Conservation (phyloP, 2,888 invertebrate genomes). For the Oxytorus armatus region DNA sequence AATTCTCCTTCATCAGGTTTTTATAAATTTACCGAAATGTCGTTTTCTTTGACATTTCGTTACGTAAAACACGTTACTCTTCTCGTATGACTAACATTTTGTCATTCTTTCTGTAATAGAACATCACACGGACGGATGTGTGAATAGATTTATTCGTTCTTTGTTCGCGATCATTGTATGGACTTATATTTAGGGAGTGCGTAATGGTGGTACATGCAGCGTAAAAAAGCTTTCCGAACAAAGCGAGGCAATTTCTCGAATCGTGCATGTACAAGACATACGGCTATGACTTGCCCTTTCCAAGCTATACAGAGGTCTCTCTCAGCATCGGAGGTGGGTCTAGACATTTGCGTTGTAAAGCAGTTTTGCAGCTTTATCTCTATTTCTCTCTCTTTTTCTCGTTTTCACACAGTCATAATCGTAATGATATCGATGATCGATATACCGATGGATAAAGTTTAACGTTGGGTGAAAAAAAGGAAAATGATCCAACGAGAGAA, state of each 20-base stretch:
- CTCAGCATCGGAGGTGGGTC: conserved; percentile 10
- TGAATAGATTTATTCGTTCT: not conserved
- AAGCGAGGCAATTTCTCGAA: conserved; percentile 54
- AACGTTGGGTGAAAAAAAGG: conserved; percentile 13
- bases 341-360: conserved; percentile 54
- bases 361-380: conserved; percentile 43
- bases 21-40: no score
- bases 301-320: conserved; percentile 4
- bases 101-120: not conserved
- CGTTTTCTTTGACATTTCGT: no score
- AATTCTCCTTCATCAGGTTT: no score
- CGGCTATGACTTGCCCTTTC: not conserved
- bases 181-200: conserved; percentile 32
- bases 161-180: conserved; percentile 1
- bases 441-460: conserved; percentile 62
- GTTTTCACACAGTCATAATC: conserved; percentile 23
- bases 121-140: not conserved
- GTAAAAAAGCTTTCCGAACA: conserved; percentile 43
- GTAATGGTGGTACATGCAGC: conserved; percentile 15
- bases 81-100: no score
- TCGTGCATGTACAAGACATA: conserved; percentile 28
- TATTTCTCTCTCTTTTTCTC: conserved; percentile 5
- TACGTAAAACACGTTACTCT: no score
- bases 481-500: conserved; percentile 7
- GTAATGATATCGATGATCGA: conserved; percentile 64